Evolutionary conservation across 2,113 vertebrate genomes (phyloP), one percentile per base, ranked within the genome.

Genomic region (Entelurus aequoreus): DNA sequence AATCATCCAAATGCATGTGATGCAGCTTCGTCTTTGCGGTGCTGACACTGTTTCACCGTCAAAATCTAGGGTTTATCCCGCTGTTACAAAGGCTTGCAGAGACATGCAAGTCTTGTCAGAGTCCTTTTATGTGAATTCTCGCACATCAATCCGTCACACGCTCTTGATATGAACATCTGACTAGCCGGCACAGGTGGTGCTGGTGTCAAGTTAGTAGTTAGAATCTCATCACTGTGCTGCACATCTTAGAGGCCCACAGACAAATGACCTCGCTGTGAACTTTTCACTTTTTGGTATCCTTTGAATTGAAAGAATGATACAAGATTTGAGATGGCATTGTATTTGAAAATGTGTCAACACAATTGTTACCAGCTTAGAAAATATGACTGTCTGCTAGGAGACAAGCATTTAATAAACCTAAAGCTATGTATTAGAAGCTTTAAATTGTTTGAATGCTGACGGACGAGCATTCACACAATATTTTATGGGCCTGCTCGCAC

Each of bases 121-220:
- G 53, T 63, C 42, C 58, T 60, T 76, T 71, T 60, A 81, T 74
- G 68, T 35, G 57, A 52, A 60, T 71, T 59, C 62, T 62, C 61
- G 55, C 75, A 76, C 76, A 81, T 79, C 71, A 79, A 79, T 85
- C 81, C 58, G 82, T 84, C 80, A 79, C 61, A 72, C 35, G 63
- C 49, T 71, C 73, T 69, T 78, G 65, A 58, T 54, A 40, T 51
- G 70, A 55, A 62, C 21, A 63, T 75, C 65, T 86, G 84, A 86
- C 68, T 77, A 78, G 64, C 64, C 62, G 19, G 82, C 82, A 82
- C 82, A 86, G 82, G 84, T 88, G 84, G 28, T 60, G 35, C 73
- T 67, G 85, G 83, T 84, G 80, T 87, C 83, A 83, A 60, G 75
- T 84, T 72, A 68, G 74, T 67, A 65, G 55, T 68, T 60, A 68